These are phyloP conservation scores for Danionella dracula DNA, from an alignment of 2,797 vertebrate genomes.

Conservation along the genomic window DNA sequence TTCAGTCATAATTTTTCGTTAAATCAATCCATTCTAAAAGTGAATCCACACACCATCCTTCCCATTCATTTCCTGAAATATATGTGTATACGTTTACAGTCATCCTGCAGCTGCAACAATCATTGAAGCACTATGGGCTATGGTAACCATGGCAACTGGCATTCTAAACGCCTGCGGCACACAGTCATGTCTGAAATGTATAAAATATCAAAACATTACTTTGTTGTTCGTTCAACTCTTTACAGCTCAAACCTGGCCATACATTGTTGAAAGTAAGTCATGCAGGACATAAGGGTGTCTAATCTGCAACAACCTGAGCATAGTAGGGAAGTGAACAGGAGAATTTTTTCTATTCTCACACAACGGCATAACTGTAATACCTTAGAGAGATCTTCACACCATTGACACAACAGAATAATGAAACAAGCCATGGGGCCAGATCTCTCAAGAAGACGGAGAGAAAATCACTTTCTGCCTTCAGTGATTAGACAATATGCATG, in stretches of 20 bases:
- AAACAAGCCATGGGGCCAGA: slow-evolving; percentile 41
- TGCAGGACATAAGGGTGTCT: slow-evolving; percentile 42
- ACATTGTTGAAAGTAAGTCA: slow-evolving; percentile 32
- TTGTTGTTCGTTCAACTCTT: slow-evolving; percentile 47
- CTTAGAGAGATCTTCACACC: slow-evolving; percentile 2
- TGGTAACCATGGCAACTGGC: slow-evolving; percentile 75
- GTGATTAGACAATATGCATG: slow-evolving; percentile 27
- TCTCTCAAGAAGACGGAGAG: slow-evolving; percentile 1
- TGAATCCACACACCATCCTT: too few relatives aligned
- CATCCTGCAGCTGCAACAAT: slow-evolving; percentile 52
- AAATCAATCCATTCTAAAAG: too few relatives aligned
- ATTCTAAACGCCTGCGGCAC: slow-evolving; percentile 55
- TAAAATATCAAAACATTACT: slow-evolving; percentile 64
- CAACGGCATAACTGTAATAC: slow-evolving; percentile 7
- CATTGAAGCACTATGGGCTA: slow-evolving; percentile 55
- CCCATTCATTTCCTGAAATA: neutral
- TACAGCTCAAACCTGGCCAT: slow-evolving; percentile 33
- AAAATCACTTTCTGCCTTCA: slow-evolving; percentile 11
- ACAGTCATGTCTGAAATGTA: slow-evolving; percentile 59
- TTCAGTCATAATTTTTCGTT: too few relatives aligned
- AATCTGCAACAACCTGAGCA: neutral
- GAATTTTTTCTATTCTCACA: slow-evolving; percentile 1
- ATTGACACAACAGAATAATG: slow-evolving; percentile 28
- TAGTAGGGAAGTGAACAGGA: neutral
- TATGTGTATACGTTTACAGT: slow-evolving; percentile 48